phyloP scores from a whole-genome alignment of 1,140 invertebrate species.

The Belonocnema kinseyi region DNA sequence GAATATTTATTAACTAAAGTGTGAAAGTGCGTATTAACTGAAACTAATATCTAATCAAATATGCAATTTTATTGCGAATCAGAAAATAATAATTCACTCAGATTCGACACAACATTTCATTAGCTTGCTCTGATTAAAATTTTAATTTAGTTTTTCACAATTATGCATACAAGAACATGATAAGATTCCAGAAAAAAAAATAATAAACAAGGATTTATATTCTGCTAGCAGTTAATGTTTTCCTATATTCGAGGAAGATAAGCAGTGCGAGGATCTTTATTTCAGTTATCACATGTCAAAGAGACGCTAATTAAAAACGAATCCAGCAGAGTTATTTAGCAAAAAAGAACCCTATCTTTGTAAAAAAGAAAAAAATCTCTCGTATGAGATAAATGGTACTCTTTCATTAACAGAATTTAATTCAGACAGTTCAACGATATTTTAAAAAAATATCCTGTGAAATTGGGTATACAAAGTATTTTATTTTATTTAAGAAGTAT shows the following conservation, averaged over 20 bases:
- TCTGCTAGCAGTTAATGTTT: not conserved
- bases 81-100: not conserved
- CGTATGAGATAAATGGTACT: too few species aligned
- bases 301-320: not conserved
- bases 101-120: not conserved
- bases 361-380: too few species aligned
- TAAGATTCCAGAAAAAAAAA: too few species aligned
- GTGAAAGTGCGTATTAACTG: not conserved
- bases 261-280: not conserved
- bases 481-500: too few species aligned
- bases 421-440: too few species aligned
- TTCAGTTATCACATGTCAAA: not conserved
- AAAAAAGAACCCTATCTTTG: too few species aligned
- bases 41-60: not conserved
- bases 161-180: too few species aligned
- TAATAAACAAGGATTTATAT: too few species aligned
- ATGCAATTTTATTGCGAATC: not conserved
- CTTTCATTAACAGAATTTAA: too few species aligned
- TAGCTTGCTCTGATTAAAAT: not conserved
- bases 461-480: too few species aligned
- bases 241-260: constrained; percentile 8
- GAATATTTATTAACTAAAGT: not conserved
- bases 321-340: too few species aligned
- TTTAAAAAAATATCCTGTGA: too few species aligned
- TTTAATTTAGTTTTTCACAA: not conserved